A percentile compares a stretch with the other conserved stretches of the same genome.
Conservation (phyloP, 2,888 invertebrate species). For the Helobdella robusta region DNA sequence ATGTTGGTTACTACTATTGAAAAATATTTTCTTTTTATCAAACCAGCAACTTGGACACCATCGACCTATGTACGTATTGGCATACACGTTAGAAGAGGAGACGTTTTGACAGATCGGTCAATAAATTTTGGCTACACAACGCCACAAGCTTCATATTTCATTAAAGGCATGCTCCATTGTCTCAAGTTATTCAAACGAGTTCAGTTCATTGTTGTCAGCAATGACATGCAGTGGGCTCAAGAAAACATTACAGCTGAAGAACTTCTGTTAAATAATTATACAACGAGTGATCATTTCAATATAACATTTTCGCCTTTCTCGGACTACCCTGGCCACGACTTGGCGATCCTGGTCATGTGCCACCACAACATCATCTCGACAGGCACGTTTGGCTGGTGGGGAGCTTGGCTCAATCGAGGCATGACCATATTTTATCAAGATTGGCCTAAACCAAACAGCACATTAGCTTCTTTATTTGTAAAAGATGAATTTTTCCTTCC, state of each 20-base stretch:
- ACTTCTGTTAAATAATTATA: constrained; percentile 25
- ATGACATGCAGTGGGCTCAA: constrained; percentile 44
- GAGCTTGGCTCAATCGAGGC: constrained; percentile 43
- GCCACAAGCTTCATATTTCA: constrained; percentile 44
- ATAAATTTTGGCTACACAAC: constrained; percentile 43
- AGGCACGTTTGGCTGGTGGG: constrained; percentile 51
- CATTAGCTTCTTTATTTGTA: constrained; percentile 42
- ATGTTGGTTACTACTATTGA: constrained; percentile 32
- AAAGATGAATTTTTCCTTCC: constrained; percentile 45
- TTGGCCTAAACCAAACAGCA: constrained; percentile 43
- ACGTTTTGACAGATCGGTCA: constrained; percentile 42
- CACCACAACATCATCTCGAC: constrained; percentile 44
- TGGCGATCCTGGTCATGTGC: constrained; percentile 33
- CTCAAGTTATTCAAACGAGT: constrained; percentile 36
- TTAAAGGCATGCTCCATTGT: constrained; percentile 41
- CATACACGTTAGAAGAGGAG: constrained; percentile 49
- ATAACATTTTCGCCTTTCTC: constrained; percentile 33
- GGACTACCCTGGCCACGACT: constrained; percentile 40
- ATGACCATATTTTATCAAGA: constrained; percentile 44
- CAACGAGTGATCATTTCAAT: not conserved
- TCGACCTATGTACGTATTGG: constrained; percentile 38
- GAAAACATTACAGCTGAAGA: constrained; percentile 35
- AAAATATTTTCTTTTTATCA: constrained; percentile 30
- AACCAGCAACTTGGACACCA: constrained; percentile 33
- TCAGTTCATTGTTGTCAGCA: constrained; percentile 47